These are phyloP conservation scores for Alosa sapidissima DNA, from an alignment of 2,797 vertebrate species.

Conservation along the genomic window DNA sequence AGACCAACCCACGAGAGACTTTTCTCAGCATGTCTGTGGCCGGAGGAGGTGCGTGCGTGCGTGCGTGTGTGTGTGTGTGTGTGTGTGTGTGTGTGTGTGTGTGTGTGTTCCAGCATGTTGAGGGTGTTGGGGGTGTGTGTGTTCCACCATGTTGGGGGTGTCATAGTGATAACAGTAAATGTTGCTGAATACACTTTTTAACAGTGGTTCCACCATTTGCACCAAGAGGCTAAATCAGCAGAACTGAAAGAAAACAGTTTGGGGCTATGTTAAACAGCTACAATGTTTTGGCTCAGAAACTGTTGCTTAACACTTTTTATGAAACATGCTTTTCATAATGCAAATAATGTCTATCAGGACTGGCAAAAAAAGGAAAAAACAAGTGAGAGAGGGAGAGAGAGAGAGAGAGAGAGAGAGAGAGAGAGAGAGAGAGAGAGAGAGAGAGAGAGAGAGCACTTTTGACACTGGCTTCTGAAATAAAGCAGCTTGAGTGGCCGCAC, in stretches of 20 bases:
- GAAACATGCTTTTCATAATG: neutral
- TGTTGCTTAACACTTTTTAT: neutral
- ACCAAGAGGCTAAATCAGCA: neutral
- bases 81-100: no score
- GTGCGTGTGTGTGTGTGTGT: no score
- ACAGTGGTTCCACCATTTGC: neutral
- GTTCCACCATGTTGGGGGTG: no score
- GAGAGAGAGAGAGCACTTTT: neutral
- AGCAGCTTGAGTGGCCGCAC: slow-evolving; percentile 7
- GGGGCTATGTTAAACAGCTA: neutral
- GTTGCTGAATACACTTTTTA: neutral
- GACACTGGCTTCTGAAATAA: slow-evolving; percentile 39
- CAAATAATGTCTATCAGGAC: neutral
- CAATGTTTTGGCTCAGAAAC: slow-evolving; percentile 6
- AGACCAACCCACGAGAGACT: neutral
- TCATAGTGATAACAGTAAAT: neutral
- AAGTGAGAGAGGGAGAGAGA: neutral
- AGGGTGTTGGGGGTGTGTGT: no score
- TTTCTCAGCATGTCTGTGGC: neutral
- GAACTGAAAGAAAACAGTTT: neutral
- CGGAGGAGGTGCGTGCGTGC: neutral
- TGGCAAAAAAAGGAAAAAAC: neutral
- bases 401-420: neutral
- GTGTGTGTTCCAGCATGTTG: no score
- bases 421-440: neutral